phyloP scores from a whole-genome alignment of 2,888 invertebrate genomes.

The Yponomeuta cagnagella region DNA sequence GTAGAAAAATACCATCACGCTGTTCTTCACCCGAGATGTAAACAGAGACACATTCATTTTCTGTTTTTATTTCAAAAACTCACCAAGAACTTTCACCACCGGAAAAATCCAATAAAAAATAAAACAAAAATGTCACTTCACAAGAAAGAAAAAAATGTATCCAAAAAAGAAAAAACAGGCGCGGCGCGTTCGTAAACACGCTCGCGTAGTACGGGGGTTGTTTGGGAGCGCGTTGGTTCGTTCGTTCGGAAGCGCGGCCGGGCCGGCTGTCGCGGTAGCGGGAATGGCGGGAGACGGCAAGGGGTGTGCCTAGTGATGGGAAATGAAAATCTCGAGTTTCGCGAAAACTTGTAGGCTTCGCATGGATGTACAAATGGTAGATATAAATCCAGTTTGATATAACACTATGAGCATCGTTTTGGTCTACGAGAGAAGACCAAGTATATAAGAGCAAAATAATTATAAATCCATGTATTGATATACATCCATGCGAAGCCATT shows the following conservation, averaged over 20 bases:
- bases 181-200: slow-evolving; percentile 44
- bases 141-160: slow-evolving; percentile 4
- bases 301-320: slow-evolving; percentile 35
- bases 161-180: slow-evolving; percentile 5
- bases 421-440: no score
- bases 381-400: no score
- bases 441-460: no score
- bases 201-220: slow-evolving; percentile 40
- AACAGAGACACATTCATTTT: not conserved
- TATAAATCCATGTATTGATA: no score
- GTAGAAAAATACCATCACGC: not conserved
- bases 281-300: slow-evolving; percentile 23
- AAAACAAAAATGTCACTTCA: not conserved
- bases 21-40: not conserved
- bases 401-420: no score
- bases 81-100: not conserved
- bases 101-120: not conserved
- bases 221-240: slow-evolving; percentile 45
- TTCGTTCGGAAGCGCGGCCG: slow-evolving; percentile 70
- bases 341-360: not conserved
- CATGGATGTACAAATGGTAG: not conserved
- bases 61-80: not conserved
- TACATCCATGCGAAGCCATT: no score
- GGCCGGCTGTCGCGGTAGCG: slow-evolving; percentile 57
- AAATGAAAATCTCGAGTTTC: slow-evolving; percentile 8